phyloP scores from a whole-genome alignment of 2,888 invertebrate species.

The Netelia inedita region DNA sequence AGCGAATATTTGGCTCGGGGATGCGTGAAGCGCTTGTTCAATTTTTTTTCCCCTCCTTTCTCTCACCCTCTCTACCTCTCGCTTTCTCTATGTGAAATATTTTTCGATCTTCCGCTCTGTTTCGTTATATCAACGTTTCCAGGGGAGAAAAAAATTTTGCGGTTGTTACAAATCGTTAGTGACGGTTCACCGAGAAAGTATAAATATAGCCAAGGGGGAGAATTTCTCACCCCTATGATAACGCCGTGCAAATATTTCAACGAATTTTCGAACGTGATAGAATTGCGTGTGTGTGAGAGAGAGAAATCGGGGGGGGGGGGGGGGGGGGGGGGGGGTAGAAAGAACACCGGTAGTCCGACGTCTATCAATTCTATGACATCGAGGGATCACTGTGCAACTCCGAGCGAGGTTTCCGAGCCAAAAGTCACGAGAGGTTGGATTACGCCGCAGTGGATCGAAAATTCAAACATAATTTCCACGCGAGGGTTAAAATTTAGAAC shows the following conservation, averaged over 20 bases:
- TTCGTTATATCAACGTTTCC: slow-evolving; percentile 35
- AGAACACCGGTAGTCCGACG: slow-evolving; percentile 29
- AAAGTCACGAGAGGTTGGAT: slow-evolving; percentile 41
- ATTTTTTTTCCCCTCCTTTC: background rate
- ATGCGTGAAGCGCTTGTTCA: slow-evolving; percentile 42
- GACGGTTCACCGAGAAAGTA: slow-evolving; percentile 1
- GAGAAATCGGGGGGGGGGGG: background rate
- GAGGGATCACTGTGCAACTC: slow-evolving; percentile 41
- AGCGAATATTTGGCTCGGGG: slow-evolving; percentile 47
- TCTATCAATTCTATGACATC: slow-evolving; percentile 48
- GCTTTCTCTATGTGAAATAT: background rate
- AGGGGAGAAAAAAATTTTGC: background rate
- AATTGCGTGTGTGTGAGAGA: background rate
- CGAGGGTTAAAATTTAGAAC: slow-evolving; percentile 14
- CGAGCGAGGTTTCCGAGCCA: slow-evolving; percentile 47
- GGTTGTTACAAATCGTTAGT: slow-evolving; percentile 26
- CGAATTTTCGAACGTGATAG: slow-evolving; percentile 34
- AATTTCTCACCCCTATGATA: slow-evolving; percentile 12
- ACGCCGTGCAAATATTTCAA: slow-evolving; percentile 40
- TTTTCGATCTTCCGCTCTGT: slow-evolving; percentile 57
- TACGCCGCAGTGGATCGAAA: slow-evolving; percentile 19
- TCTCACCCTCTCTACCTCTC: background rate
- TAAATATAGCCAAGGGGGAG: slow-evolving; percentile 16
- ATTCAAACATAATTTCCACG: background rate
- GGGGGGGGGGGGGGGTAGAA: background rate